Evolutionary conservation across 2,797 vertebrate species (phyloP), one percentile per base, ranked within the genome.

Genomic region (Dipus sagitta): DNA sequence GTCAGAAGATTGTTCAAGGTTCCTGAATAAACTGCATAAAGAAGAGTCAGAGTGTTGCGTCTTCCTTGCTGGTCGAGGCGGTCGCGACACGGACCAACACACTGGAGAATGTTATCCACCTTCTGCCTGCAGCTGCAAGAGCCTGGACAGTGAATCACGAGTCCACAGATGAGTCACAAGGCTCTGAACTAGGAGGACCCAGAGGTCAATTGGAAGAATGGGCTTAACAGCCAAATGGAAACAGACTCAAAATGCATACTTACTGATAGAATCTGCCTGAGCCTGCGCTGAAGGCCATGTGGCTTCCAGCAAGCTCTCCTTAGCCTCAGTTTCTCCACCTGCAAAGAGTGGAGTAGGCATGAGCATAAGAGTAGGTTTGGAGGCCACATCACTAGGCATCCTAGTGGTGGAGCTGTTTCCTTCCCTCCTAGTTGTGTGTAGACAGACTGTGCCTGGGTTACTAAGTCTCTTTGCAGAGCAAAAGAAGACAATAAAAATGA

Each of bases 161-260:
- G 30, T 12, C 68, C 8, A 34, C 30, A 20, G 3, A 21, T 34
- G 24, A 62, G 32, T 58, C 4, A 1, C 23, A 47, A 28, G 58
- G 13, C 38, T 21, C 60, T 13, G 60, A 52, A 15, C 21, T 7
- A 2, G 4, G 47, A 28, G 23, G 14, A 7, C 6, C 42, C 21
- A 11, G 34, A 1, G 0, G 18, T 52, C 28, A 68, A 9, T 2
- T 15, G 26, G 15, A n/a, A 13, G 5, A 28, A 21, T 0, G 0
- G 13, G 28, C 4, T 28, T 64, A 4, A 12, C 32, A 2, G 47
- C n/a, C 28, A 1, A 10, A 24, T 30, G 3, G 64, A 10, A 20
- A 20, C 26, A 42, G 42, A 10, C 0, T 4, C 30, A 7, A 32
- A 18, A 14, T 24, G 7, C 21, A 5, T 7, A 1, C 0, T n/a